Percentiles rank a stretch among this genome's conserved stretches.
phyloP scores from a whole-genome alignment of 2,113 vertebrate species.

The Edolisoma coerulescens region DNA sequence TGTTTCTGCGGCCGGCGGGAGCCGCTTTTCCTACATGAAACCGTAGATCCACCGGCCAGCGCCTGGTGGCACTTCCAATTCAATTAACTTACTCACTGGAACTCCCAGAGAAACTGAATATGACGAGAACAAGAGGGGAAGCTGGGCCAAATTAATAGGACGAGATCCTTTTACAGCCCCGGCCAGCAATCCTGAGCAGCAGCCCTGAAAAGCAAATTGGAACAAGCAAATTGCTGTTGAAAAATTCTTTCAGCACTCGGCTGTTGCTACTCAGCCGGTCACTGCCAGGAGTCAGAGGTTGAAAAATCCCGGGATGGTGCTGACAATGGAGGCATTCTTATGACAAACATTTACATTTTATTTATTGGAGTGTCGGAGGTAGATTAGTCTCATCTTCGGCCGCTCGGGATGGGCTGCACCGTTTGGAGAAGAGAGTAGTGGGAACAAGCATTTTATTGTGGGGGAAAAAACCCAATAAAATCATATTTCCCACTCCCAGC shows the following conservation, averaged over 20 bases:
- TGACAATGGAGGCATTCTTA: constrained; percentile 76
- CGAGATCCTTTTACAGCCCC: constrained; percentile 70
- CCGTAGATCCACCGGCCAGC: neutral
- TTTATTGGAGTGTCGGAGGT: constrained; percentile 69
- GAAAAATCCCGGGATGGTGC: constrained; percentile 50
- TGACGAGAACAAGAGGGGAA: constrained; percentile 67
- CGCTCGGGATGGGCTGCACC: neutral
- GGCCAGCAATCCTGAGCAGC: constrained; percentile 63
- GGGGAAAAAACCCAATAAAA: neutral
- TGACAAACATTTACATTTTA: constrained; percentile 70
- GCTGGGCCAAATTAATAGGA: constrained; percentile 72
- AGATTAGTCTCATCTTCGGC: constrained; percentile 64
- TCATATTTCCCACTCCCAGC: neutral
- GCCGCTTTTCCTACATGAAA: constrained; percentile 51
- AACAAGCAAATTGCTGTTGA: constrained; percentile 79
- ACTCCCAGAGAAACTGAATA: constrained; percentile 68
- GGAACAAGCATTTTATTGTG: constrained; percentile 46
- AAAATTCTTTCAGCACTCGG: constrained; percentile 79
- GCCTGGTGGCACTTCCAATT: constrained; percentile 60
- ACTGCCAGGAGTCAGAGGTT: constrained; percentile 68
- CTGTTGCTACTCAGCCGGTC: constrained; percentile 71
- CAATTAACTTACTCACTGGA: constrained; percentile 69
- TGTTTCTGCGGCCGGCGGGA: constrained; percentile 27
- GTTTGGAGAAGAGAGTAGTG: neutral
- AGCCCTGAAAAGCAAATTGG: constrained; percentile 80